Evolutionary conservation across 2,888 invertebrate species (phyloP), one percentile per base, ranked within the genome.

Genomic region (Drosophila kuntzei): DNA sequence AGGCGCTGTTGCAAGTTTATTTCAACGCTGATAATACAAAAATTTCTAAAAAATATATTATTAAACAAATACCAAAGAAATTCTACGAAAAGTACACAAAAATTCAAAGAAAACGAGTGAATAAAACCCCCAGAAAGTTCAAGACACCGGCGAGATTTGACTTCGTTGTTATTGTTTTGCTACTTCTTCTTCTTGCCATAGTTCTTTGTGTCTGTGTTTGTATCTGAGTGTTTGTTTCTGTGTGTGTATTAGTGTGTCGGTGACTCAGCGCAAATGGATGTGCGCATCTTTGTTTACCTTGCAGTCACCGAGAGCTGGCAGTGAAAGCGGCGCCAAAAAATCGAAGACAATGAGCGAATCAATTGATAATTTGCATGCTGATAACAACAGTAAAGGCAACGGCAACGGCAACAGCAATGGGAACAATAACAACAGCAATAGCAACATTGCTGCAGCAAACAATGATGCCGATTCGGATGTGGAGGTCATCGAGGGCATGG

Each of bases 401-500:
- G 76, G 74, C 62, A 74, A 70, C 59, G 72, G 58, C 43, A 73
- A 66, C 60, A 75, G 77, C 75, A 81, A 72, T 58, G 76, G 75
- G 71, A 81, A 71, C 62, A 74, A 61, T 53, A 67, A 66, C 46
- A 73, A 64, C 57, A 82, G 72, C 51, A 77, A 79, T 39, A 77
- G 79, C 63, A 78, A 85, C 67, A 87, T 89, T 70, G 90, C 64
- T 11, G 67, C 60, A 11, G 90, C 62, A 32, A 70, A 69, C 36
- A 83, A 83, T 47, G 82, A 86, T 51, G 86, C 63, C 51, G 92
- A 92, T 29, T 92, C 92, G 36, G 92, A 92, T 61, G 92, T 91
- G 80, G 92, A 92, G 86, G 89, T 91, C 78, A 90, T 92, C 61
- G 91, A 92, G 80, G 90, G 91, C 78, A 92, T 92, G 92, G 90